Evolutionary conservation across 2,797 vertebrate species (phyloP).

Genomic region (Parauchenoglanis punctatus): DNA sequence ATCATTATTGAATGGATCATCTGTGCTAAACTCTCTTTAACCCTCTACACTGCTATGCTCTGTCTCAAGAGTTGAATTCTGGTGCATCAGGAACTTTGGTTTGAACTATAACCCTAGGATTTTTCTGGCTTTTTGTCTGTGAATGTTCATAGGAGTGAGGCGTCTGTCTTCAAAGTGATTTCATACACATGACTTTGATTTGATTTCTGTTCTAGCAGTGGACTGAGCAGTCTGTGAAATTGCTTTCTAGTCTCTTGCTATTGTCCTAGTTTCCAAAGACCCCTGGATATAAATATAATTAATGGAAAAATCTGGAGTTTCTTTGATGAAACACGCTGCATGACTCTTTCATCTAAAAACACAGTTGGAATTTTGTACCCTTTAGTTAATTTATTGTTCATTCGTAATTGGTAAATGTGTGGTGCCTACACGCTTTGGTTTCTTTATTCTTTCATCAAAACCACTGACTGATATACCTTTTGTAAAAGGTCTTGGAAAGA

Average conservation of each 20-base stretch:
- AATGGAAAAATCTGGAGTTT: slow-evolving; percentile 18
- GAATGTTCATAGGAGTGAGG: not conserved
- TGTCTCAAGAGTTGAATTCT: slow-evolving; percentile 8
- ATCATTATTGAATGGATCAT: slow-evolving; percentile 5
- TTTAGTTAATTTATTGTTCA: slow-evolving; percentile 4
- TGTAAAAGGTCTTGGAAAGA: not conserved
- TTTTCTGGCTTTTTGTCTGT: slow-evolving; percentile 26
- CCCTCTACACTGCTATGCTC: not conserved
- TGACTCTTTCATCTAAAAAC: slow-evolving; percentile 22
- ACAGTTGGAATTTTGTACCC: not conserved
- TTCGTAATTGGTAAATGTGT: not conserved
- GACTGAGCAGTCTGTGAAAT: slow-evolving; percentile 37
- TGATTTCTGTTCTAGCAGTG: not conserved
- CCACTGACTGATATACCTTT: not conserved
- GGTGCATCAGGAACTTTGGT: slow-evolving; percentile 5
- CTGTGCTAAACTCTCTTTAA: not conserved
- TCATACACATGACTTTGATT: slow-evolving; percentile 32
- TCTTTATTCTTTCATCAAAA: not conserved
- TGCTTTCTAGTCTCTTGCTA: slow-evolving; percentile 35
- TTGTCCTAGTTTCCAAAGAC: slow-evolving; percentile 47
- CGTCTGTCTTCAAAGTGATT: slow-evolving; percentile 5
- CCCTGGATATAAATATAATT: slow-evolving; percentile 42
- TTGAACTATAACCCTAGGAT: not conserved
- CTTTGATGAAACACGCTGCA: slow-evolving; percentile 9
- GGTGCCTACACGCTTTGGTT: not conserved